These are phyloP conservation scores for Formicarius rufipectus DNA, from an alignment of 2,113 vertebrate species.

Conservation along the genomic window DNA sequence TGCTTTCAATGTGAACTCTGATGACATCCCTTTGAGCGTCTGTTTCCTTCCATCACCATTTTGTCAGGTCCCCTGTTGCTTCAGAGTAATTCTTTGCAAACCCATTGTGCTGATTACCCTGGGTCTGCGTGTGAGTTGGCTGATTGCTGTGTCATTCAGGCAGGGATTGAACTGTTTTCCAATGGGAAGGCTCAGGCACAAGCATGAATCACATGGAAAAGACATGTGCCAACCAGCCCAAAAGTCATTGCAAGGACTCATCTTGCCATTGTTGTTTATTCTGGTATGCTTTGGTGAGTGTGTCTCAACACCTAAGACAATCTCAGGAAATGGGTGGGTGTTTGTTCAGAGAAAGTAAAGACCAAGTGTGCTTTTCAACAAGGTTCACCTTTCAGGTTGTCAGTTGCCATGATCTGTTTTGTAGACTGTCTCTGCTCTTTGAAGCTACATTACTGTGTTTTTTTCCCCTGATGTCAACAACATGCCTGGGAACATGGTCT, in stretches of 20 bases:
- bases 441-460: neutral
- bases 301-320: neutral
- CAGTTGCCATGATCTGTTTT: neutral
- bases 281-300: neutral
- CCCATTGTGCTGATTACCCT: neutral
- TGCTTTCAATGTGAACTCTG: neutral
- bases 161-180: neutral
- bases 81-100: neutral
- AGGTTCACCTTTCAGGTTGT: neutral
- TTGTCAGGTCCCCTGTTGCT: slow-evolving; percentile 10
- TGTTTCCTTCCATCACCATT: slow-evolving; percentile 10
- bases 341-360: slow-evolving; percentile 40
- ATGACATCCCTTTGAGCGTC: slow-evolving; percentile 1
- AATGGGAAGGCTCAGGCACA: neutral
- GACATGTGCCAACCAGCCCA: neutral
- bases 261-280: neutral
- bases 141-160: neutral
- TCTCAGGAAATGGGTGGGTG: neutral
- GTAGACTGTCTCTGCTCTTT: neutral
- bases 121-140: neutral
- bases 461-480: neutral
- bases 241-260: neutral
- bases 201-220: neutral
- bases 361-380: neutral
- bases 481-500: neutral